A percentile compares a stretch with the other conserved stretches of the same genome.
phyloP scores from a whole-genome alignment of 2,797 vertebrate genomes.

The Leptoclinus maculatus region DNA sequence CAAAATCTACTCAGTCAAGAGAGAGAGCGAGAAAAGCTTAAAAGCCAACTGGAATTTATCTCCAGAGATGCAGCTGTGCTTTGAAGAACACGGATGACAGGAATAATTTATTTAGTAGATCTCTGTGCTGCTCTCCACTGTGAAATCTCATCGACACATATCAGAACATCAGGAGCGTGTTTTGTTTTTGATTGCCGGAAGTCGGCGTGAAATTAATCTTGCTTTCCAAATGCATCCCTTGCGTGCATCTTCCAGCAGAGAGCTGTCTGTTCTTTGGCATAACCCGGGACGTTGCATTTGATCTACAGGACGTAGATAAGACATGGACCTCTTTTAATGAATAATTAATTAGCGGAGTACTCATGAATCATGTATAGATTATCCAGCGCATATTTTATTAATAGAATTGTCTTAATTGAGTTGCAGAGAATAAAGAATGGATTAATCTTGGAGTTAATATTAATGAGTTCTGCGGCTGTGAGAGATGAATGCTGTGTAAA shows the following conservation, averaged over 20 bases:
- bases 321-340: constrained; percentile 73
- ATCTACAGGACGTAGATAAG: constrained; percentile 78
- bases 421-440: constrained; percentile 80
- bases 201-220: constrained; percentile 42
- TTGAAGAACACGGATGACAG: constrained; percentile 63
- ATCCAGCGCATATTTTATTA: constrained; percentile 86
- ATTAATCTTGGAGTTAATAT: constrained; percentile 84
- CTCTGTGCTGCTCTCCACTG: constrained; percentile 29
- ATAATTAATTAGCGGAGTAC: constrained; percentile 78
- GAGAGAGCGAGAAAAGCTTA: constrained; percentile 12
- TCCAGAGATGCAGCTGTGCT: constrained; percentile 54
- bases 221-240: constrained; percentile 25
- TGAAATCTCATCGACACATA: constrained; percentile 59
- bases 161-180: constrained; percentile 48
- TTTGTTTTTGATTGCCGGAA: constrained; percentile 58
- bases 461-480: constrained; percentile 68
- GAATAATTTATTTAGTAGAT: constrained; percentile 70
- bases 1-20: constrained; percentile 39
- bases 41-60: constrained; percentile 58
- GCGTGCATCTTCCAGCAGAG: constrained; percentile 21
- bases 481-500: constrained; percentile 50
- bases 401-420: constrained; percentile 86
- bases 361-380: constrained; percentile 86
- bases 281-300: constrained; percentile 48
- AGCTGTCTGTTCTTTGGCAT: constrained; percentile 41